Conservation (phyloP, 2,113 vertebrate genomes). For the Bos indicus region DNA sequence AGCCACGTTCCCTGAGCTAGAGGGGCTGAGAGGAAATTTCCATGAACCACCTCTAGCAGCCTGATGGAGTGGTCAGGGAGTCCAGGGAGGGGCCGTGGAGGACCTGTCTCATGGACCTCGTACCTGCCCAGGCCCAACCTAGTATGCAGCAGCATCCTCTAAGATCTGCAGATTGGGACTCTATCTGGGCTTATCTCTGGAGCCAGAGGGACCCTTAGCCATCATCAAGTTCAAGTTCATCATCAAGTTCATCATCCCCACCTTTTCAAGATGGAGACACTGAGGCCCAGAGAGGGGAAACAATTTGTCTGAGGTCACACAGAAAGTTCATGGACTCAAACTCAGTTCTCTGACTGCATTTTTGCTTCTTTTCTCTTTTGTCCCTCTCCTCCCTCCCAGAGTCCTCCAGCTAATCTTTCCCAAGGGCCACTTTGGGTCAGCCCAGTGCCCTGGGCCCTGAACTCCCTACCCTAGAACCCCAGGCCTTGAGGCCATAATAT, state of each 20-base stretch:
- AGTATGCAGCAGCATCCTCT: background rate
- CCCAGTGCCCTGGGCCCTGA: background rate
- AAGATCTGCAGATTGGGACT: background rate
- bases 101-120: background rate
- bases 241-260: background rate
- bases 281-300: background rate
- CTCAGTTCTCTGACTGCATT: background rate
- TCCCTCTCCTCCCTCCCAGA: background rate
- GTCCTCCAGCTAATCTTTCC: background rate
- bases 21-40: constrained; percentile 56
- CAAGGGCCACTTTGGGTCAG: background rate
- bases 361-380: background rate
- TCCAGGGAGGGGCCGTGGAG: background rate
- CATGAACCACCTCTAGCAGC: background rate
- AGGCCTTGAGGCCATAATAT: background rate
- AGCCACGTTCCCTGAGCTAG: background rate
- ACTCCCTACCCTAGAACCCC: background rate
- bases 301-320: background rate
- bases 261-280: background rate
- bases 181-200: background rate
- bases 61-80: background rate
- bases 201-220: background rate
- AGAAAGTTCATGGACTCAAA: background rate
- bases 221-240: background rate
- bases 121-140: background rate